Conservation (phyloP, 1,140 invertebrate genomes). For the Hyles vespertilio region DNA sequence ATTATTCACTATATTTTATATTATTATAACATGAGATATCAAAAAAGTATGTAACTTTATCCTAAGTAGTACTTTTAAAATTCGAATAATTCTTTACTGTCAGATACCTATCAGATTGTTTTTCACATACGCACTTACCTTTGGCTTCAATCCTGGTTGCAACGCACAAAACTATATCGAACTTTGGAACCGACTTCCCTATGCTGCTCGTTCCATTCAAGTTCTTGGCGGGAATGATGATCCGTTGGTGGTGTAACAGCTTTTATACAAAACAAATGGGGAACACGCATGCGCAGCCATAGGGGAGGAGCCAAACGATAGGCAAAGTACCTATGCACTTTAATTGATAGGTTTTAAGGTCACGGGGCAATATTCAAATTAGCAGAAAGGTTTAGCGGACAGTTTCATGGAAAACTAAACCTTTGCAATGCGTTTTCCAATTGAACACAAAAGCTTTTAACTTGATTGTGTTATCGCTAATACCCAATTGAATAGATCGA, state of each 20-base stretch:
- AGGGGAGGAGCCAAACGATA: neutral
- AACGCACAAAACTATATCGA: neutral
- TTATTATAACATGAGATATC: too few species aligned
- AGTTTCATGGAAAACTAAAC: too few species aligned
- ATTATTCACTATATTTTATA: too few species aligned
- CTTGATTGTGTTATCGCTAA: too few species aligned
- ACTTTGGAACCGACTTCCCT: neutral
- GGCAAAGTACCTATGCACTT: conserved; percentile 6
- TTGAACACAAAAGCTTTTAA: too few species aligned
- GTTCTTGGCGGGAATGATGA: conserved; percentile 13
- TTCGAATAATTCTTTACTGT: too few species aligned
- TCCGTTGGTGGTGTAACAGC: neutral
- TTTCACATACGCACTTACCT: too few species aligned
- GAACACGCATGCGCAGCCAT: conserved; percentile 7
- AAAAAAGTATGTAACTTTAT: too few species aligned
- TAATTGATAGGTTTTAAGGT: conserved; percentile 8
- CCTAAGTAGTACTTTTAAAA: too few species aligned
- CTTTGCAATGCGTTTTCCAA: too few species aligned
- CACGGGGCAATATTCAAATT: conserved; percentile 3
- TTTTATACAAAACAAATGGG: conserved; percentile 6
- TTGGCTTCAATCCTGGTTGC: neutral
- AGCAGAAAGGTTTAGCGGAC: neutral
- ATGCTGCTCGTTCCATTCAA: neutral
- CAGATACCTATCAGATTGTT: too few species aligned
- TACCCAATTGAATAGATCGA: too few species aligned